Conservation (phyloP, 2,797 vertebrate species). For the Centropyge bicolor region DNA sequence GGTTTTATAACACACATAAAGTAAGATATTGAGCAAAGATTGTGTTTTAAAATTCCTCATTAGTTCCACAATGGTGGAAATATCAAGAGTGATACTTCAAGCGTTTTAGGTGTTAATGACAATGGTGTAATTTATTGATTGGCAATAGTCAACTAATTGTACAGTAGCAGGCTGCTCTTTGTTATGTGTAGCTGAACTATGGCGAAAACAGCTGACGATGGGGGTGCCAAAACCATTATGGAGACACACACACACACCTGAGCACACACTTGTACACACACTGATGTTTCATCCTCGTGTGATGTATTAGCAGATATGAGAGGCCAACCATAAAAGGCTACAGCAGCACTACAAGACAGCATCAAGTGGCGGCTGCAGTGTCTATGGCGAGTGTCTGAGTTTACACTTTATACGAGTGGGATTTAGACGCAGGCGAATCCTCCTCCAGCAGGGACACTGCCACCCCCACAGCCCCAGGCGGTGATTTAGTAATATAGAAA, state of each 20-base stretch:
- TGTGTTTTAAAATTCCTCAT: too few relatives aligned
- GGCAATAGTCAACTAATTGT: conserved; percentile 16
- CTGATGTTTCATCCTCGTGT: conserved; percentile 61
- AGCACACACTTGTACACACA: background rate
- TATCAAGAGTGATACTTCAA: background rate
- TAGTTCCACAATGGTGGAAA: too few relatives aligned
- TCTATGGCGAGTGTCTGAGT: conserved; percentile 65
- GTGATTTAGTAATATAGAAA: conserved; percentile 78
- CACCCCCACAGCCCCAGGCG: conserved; percentile 51
- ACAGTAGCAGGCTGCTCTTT: conserved; percentile 40
- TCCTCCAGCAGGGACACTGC: conserved; percentile 57
- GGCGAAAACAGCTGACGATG: conserved; percentile 38
- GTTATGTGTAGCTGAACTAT: conserved; percentile 31
- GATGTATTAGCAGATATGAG: conserved; percentile 70
- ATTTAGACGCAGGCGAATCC: conserved; percentile 75
- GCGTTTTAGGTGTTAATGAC: background rate
- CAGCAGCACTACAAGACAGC: conserved; percentile 60
- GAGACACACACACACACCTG: conserved; percentile 17
- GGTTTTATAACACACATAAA: background rate
- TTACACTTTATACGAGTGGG: conserved; percentile 76
- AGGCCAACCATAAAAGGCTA: conserved; percentile 85
- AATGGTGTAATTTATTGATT: conserved; percentile 15
- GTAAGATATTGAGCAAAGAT: background rate
- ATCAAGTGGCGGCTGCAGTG: conserved; percentile 59
- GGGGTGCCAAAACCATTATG: conserved; percentile 47